Evolutionary conservation across 2,113 vertebrate species (phyloP), one percentile per base, ranked within the genome.

Genomic region (Chrysochloris asiatica): DNA sequence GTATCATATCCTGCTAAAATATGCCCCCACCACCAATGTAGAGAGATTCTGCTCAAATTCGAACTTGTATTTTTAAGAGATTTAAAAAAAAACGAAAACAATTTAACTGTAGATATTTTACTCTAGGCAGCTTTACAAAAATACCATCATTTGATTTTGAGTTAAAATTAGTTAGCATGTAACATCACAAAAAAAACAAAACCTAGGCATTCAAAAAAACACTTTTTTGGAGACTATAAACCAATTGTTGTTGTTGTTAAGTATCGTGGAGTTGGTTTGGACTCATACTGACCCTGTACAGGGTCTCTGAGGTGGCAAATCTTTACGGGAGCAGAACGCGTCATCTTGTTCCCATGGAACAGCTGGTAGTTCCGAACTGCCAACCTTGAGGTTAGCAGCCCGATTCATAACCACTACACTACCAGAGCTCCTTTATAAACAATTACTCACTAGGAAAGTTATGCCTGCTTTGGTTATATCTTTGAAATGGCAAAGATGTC

Each of bases 111-210:
- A 59, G 36, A 61, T 61, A 71, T 56, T 90, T 43, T 73, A 33
- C n/a, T n/a, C 33, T 83, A 90, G 45, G 21, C 30, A 94, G 52
- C n/a, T n/a, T 28, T 89, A 86, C 88, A 88, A 89, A 94, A 94
- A 79, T n/a, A 67, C 26, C 21, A 69, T 9, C 54, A 81, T 19
- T 81, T 94, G 16, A 90, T 76, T 91, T 24, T 94, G 36, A 91
- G 30, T 88, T 80, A 92, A 67, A 89, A 84, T 43, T 45, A 69
- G 47, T 1, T n/a, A n/a, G n/a, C n/a, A 82, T 3, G 10, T 61
- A 90, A 59, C 11, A 91, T 56, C 38, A 88, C 0, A 80, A 86
- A n/a, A n/a, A n/a, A n/a, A n/a, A n/a, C n/a, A n/a, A 91, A 94
- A 86, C 19, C 38, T 93, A 93, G 38, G 11, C 17, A 47, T 24